These are phyloP conservation scores for Octonoba sinensis DNA, from an alignment of 2,888 invertebrate genomes.

Conservation along the genomic window DNA sequence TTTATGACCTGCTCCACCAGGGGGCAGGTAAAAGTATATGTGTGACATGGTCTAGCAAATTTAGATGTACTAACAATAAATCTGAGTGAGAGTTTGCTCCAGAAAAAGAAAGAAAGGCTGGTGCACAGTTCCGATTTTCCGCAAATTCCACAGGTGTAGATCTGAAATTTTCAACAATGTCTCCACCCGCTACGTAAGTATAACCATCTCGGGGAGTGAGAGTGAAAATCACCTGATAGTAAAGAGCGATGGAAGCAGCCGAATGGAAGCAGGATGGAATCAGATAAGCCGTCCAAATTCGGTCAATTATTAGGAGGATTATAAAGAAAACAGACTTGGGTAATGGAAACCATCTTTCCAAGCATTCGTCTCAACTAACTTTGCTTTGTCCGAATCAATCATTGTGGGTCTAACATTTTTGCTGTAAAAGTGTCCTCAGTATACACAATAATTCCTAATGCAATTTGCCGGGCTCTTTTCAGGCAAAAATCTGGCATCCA, in stretches of 20 bases:
- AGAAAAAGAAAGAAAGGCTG: not conserved
- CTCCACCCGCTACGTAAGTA: too few species aligned
- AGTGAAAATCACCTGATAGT: not conserved
- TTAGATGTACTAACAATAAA: not conserved
- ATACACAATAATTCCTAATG: too few species aligned
- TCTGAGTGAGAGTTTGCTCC: not conserved
- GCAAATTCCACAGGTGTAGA: too few species aligned
- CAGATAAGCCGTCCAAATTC: not conserved
- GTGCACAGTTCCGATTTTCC: not conserved
- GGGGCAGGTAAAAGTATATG: not conserved
- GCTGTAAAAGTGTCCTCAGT: too few species aligned
- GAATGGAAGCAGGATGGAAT: too few species aligned
- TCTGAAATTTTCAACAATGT: not conserved
- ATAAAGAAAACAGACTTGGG: not conserved
- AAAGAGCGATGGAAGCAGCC: not conserved
- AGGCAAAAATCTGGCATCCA: too few species aligned
- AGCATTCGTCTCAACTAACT: not conserved
- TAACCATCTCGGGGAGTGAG: too few species aligned
- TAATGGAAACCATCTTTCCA: not conserved
- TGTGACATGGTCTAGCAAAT: not conserved
- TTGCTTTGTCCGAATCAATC: not conserved
- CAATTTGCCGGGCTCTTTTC: too few species aligned
- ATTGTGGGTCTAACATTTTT: too few species aligned
- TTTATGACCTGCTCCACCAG: slow-evolving; percentile 3
- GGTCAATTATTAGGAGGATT: not conserved